Evolutionary conservation across 2,888 invertebrate genomes (phyloP).

Genomic region (Vannuccia rotundouncinata): DNA sequence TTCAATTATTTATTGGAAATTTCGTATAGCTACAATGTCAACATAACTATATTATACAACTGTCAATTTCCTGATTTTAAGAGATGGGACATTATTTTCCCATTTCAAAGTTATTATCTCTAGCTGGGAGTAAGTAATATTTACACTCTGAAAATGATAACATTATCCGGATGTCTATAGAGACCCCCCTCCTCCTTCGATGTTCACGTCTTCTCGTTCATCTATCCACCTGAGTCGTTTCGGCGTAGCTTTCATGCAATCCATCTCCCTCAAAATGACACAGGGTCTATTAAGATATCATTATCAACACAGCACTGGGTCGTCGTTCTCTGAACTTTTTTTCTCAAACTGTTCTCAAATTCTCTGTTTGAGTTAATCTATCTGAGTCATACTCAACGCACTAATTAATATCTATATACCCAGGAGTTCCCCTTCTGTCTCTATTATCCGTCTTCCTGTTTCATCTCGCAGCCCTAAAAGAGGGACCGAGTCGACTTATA

Average conservation of each 20-base stretch:
- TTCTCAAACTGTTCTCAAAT: neutral
- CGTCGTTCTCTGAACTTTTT: neutral
- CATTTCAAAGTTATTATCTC: no score
- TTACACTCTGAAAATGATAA: neutral
- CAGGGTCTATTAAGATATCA: neutral
- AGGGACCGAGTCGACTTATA: neutral
- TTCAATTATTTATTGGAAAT: no score
- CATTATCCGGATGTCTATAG: conserved; percentile 3
- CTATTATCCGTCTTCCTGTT: neutral
- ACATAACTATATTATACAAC: no score
- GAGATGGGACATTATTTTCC: neutral
- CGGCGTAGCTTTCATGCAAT: neutral
- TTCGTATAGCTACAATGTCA: no score
- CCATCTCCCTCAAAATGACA: neutral
- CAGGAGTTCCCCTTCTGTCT: neutral
- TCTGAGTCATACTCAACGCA: neutral
- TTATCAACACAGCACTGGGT: no score
- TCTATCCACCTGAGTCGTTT: neutral
- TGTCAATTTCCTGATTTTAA: neutral
- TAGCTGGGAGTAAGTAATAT: neutral
- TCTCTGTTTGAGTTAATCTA: neutral
- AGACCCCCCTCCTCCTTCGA: neutral
- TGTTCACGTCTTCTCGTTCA: neutral
- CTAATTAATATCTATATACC: conserved; percentile 11
- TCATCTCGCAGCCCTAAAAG: neutral